Conservation (phyloP, 2,113 vertebrate species). For the Sarotherodon lohbergeri region DNA sequence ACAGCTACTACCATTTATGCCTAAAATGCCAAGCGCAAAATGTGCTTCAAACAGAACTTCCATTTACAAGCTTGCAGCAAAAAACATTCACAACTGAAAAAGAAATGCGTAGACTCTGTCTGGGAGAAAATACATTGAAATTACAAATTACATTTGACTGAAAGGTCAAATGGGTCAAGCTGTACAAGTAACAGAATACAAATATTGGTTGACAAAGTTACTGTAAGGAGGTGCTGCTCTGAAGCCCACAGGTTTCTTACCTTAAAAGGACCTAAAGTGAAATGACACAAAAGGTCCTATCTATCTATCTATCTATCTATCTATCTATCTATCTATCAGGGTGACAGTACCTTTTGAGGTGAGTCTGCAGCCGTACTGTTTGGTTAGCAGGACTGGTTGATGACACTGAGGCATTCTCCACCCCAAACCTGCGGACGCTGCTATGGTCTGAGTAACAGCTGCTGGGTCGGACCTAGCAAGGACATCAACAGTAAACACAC, state of each 20-base stretch:
- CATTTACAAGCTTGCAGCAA: not conserved
- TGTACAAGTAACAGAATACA: not conserved
- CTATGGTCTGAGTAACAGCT: conserved; percentile 8
- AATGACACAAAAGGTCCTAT: not conserved
- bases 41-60: not conserved
- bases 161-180: not conserved
- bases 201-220: not conserved
- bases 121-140: not conserved
- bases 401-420: not conserved
- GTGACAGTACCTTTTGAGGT: conserved; percentile 32
- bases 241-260: not conserved
- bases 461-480: conserved; percentile 10
- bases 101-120: not conserved
- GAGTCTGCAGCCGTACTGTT: not conserved
- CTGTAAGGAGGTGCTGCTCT: not conserved
- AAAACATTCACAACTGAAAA: not conserved
- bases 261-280: not conserved
- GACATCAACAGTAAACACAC: not conserved
- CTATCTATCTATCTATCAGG: not conserved
- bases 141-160: not conserved
- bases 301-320: not conserved
- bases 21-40: not conserved
- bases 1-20: not conserved
- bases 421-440: not conserved
- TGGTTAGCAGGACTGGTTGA: not conserved